Conservation (phyloP, 2,888 invertebrate species). For the Ennomos erosarius region DNA sequence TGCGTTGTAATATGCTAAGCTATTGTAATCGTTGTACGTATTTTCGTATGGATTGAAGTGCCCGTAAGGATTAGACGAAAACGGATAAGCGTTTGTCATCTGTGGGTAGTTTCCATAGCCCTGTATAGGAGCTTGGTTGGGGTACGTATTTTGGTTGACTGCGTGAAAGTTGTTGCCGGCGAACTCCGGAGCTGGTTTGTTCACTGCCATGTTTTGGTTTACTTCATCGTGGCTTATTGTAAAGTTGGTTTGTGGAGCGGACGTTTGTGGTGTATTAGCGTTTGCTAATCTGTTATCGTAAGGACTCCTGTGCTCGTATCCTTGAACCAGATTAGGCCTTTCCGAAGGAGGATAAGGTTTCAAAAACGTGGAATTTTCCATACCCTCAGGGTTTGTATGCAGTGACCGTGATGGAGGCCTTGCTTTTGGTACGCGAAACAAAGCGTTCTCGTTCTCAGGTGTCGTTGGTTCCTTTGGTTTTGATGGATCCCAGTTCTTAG, state of each 20-base stretch:
- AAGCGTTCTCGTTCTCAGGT: constrained; percentile 78
- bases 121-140: constrained; percentile 73
- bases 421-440: constrained; percentile 87
- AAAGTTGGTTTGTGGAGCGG: constrained; percentile 68
- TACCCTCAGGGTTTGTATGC: constrained; percentile 75
- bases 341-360: constrained; percentile 87
- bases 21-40: constrained; percentile 81
- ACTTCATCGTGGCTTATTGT: constrained; percentile 76
- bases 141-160: constrained; percentile 69
- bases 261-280: constrained; percentile 54
- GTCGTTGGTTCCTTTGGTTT: constrained; percentile 70
- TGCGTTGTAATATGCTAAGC: constrained; percentile 81
- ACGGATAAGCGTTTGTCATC: constrained; percentile 75
- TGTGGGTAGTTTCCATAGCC: constrained; percentile 81
- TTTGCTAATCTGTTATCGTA: constrained; percentile 67
- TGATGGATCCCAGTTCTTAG: constrained; percentile 74
- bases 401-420: constrained; percentile 87
- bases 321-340: constrained; percentile 68
- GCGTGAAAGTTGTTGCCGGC: constrained; percentile 74
- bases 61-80: constrained; percentile 77
- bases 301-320: constrained; percentile 76
- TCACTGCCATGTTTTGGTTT: constrained; percentile 59
- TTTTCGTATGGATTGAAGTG: constrained; percentile 83
- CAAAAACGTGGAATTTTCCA: constrained; percentile 85
- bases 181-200: constrained; percentile 66